phyloP scores from a whole-genome alignment of 2,113 vertebrate genomes.

The Protobothrops flavoviridis region DNA sequence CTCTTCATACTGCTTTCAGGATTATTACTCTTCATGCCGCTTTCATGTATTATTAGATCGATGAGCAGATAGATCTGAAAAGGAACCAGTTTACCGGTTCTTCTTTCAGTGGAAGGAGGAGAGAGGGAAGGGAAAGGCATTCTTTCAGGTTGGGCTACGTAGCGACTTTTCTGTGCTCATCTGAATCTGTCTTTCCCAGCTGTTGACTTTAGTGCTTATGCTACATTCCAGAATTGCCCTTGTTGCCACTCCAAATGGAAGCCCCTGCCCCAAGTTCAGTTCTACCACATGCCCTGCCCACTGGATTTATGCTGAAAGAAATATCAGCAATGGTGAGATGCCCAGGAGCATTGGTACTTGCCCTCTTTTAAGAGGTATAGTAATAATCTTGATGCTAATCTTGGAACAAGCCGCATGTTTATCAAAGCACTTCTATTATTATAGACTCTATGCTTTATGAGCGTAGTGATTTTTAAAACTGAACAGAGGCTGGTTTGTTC shows the following conservation, averaged over 20 bases:
- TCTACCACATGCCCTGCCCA: not conserved
- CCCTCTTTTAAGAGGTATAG: not conserved
- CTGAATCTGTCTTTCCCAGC: not conserved
- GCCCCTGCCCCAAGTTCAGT: not conserved
- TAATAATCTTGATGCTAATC: not conserved
- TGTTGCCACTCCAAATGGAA: not conserved
- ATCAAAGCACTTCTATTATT: not conserved
- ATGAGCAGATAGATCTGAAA: conserved; percentile 2
- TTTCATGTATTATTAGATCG: not conserved
- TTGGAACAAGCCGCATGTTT: not conserved
- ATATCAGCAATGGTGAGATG: not conserved
- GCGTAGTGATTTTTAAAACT: not conserved
- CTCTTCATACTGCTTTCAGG: not conserved
- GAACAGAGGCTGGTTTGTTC: not conserved
- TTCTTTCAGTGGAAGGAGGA: not conserved
- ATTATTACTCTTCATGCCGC: not conserved
- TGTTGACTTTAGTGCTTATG: not conserved
- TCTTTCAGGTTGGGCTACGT: not conserved
- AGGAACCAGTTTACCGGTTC: conserved; percentile 14
- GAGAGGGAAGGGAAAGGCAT: not conserved
- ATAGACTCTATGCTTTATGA: not conserved
- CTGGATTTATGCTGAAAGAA: not conserved
- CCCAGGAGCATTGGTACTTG: not conserved
- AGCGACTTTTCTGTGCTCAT: not conserved
- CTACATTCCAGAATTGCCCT: not conserved